A percentile compares a stretch with the other conserved stretches of the same genome.
Evolutionary conservation across 1,140 invertebrate species (phyloP).

Genomic region (Melipona quadrifasciata): DNA sequence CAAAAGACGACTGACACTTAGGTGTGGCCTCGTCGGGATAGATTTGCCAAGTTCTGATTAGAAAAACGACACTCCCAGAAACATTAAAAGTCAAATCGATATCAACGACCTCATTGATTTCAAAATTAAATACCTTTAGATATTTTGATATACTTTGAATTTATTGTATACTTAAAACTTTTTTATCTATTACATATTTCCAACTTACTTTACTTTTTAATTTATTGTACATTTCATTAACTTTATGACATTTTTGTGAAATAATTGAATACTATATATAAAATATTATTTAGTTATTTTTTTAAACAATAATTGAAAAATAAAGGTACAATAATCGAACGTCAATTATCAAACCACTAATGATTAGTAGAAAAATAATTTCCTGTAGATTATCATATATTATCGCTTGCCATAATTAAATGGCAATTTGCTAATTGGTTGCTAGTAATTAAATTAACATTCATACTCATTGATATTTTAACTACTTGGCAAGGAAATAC

Average conservation of each 20-base stretch:
- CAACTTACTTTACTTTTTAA: not conserved
- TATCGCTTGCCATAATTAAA: not conserved
- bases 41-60: slow-evolving; percentile 56
- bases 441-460: slow-evolving; percentile 21
- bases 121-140: not conserved
- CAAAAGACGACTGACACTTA: slow-evolving; percentile 36
- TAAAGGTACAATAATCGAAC: not conserved
- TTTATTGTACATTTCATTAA: not conserved
- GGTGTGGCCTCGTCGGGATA: slow-evolving; percentile 46
- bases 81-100: slow-evolving; percentile 26
- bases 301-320: not conserved
- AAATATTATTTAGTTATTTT: not conserved
- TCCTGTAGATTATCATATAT: not conserved
- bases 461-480: not conserved
- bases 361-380: not conserved
- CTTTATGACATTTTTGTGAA: not conserved
- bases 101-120: not conserved
- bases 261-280: not conserved
- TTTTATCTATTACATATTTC: not conserved
- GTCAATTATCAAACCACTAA: not conserved
- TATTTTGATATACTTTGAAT: not conserved
- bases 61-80: slow-evolving; percentile 28
- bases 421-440: slow-evolving; percentile 21
- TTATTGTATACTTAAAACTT: not conserved
- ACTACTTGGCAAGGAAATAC: not conserved